Evolutionary conservation across 2,888 invertebrate genomes (phyloP), one percentile per base, ranked within the genome.

Genomic region (Drosophila silvestris): DNA sequence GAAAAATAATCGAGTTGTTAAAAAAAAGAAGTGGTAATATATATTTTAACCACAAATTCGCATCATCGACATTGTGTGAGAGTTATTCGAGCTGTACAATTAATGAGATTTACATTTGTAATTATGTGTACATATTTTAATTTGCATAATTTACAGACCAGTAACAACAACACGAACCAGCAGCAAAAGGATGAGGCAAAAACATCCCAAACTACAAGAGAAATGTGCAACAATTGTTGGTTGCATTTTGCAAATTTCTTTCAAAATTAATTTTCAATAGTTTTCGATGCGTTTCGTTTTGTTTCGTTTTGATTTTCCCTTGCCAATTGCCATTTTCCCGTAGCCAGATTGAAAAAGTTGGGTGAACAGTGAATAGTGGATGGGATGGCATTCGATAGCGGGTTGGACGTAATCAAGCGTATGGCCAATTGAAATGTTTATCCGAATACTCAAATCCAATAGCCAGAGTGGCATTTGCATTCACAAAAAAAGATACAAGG

Each of bases 111-210:
- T 85, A 89, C 85, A 82, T 90, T 69, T 87, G 90, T 85, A 85
- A 85, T 85, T 85, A 85, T 85, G 76, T 85, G 88, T 77, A 77
- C 89, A 86, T 89, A 88, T 85, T 89, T 89, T 85, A 85, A 85
- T 85, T 85, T 90, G 88, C 90, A 85, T 85, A 85, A 85, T 85
- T 85, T 89, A 85, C 51, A 44, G 16, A 41, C 37, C 37, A 30
- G 47, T 16, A 33, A 35, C 41, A 41, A 16, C 12, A 39, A 50
- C 30, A 30, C 26, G 14, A n/a, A 44, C 16, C 3, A 28, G 19
- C 10, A 12, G 0, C 28, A 14, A 12, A 37, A 16, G 26, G 22
- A 2, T 26, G 26, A 7, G 50, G 16, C 16, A 41, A 53, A 67
- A 53, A 37, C 39, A 56, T 56, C n/a, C 3, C 35, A 70, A 56